A percentile compares a stretch with the other conserved stretches of the same genome.
Conservation (phyloP, 2,888 invertebrate genomes). For the Drosophila neonasuta region DNA sequence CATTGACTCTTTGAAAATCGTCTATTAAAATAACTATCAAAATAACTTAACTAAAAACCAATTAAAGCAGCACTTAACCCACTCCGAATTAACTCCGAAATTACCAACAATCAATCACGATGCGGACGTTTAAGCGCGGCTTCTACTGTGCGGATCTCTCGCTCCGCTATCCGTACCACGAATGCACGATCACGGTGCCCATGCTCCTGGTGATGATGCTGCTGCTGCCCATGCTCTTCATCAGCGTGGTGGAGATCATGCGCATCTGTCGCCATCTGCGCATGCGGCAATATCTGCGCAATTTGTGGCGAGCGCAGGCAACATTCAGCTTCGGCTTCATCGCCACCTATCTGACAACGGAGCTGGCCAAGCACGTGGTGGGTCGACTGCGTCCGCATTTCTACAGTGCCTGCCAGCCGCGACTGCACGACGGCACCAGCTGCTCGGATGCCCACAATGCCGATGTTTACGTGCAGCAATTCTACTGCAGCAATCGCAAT, state of each 20-base stretch:
- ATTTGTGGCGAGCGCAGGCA: conserved; percentile 68
- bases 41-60: no score
- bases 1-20: no score
- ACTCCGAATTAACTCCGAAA: not conserved
- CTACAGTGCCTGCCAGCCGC: conserved; percentile 75
- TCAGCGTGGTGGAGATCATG: conserved; percentile 77
- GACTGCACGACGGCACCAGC: conserved; percentile 69
- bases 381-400: conserved; percentile 78
- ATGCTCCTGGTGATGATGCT: conserved; percentile 77
- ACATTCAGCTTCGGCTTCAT: conserved; percentile 78
- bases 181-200: conserved; percentile 77
- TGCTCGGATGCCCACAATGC: conserved; percentile 72
- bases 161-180: conserved; percentile 77
- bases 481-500: conserved; percentile 75
- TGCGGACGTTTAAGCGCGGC: conserved; percentile 78
- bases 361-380: conserved; percentile 76
- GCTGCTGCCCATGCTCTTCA: conserved; percentile 76
- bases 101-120: conserved; percentile 20
- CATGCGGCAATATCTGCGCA: conserved; percentile 71
- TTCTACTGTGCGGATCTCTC: conserved; percentile 78
- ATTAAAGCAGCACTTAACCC: no score
- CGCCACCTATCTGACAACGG: conserved; percentile 76
- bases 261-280: conserved; percentile 75
- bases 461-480: conserved; percentile 71
- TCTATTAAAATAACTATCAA: no score